phyloP scores from a whole-genome alignment of 2,797 vertebrate species.

The Buceros bicornis region DNA sequence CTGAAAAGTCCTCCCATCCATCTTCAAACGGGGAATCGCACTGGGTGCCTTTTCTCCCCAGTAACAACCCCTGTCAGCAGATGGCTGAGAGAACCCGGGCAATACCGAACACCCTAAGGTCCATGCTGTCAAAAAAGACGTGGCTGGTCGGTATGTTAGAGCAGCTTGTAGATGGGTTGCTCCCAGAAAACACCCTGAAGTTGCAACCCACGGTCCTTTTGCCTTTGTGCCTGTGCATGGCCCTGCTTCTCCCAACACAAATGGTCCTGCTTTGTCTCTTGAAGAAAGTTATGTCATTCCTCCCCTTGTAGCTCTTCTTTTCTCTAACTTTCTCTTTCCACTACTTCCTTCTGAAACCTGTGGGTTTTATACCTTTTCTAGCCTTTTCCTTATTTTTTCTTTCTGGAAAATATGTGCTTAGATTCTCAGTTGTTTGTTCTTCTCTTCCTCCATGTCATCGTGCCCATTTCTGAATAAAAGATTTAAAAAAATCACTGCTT shows the following conservation, averaged over 20 bases:
- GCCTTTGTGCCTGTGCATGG: not conserved
- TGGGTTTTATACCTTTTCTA: not conserved
- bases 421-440: not conserved
- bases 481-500: not conserved
- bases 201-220: not conserved
- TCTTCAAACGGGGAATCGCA: not conserved
- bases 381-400: not conserved
- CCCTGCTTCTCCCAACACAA: fast-evolving
- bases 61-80: not conserved
- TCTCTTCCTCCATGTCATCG: not conserved
- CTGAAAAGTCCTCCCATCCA: not conserved
- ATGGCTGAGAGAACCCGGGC: fast-evolving
- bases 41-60: not conserved
- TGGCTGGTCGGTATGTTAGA: not conserved
- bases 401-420: not conserved
- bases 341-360: not conserved
- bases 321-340: not conserved
- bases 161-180: not conserved
- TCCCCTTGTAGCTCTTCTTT: not conserved
- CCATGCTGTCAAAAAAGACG: not conserved
- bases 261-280: not conserved
- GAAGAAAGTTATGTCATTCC: not conserved
- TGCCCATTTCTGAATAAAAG: not conserved
- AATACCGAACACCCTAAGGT: not conserved
- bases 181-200: not conserved